Evolutionary conservation across 1,140 invertebrate species (phyloP).

Genomic region (Heterodera carotae): DNA sequence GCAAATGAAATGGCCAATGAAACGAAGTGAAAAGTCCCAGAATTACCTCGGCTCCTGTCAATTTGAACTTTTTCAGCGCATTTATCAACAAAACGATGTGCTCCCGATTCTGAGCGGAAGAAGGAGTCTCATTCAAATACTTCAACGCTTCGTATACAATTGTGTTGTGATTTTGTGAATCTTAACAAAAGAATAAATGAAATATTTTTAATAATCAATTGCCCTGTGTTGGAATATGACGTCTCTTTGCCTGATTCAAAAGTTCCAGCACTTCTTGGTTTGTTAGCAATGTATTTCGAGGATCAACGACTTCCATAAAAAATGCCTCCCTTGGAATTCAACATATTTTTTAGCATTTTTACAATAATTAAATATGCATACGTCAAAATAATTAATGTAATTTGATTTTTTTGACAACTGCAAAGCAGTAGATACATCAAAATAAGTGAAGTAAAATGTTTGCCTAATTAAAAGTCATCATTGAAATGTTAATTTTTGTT

Average conservation of each 20-base stretch:
- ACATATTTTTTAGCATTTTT: no score
- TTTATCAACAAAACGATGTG: conserved; percentile 28
- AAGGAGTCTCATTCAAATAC: conserved; percentile 40
- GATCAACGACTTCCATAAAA: conserved; percentile 40
- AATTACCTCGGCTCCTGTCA: conserved; percentile 37
- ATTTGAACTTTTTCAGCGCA: conserved; percentile 37
- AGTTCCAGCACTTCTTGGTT: conserved; percentile 38
- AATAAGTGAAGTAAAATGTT: no score
- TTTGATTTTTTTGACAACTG: no score
- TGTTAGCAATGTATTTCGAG: conserved; percentile 32
- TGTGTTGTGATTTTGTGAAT: conserved; percentile 44
- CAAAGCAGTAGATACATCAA: no score
- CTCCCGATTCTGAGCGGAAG: conserved; percentile 19
- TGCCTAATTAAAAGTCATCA: neutral
- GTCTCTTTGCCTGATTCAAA: conserved; percentile 36
- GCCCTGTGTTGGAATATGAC: conserved; percentile 8
- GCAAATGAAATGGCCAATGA: conserved; percentile 8
- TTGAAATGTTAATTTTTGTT: neutral
- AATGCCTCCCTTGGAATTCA: no score
- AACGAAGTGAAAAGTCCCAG: neutral
- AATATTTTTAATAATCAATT: neutral
- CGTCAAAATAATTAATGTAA: no score
- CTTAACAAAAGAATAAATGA: no score
- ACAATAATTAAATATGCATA: no score
- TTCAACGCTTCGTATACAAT: conserved; percentile 39